phyloP scores from a whole-genome alignment of 2,113 vertebrate genomes.

The Morone chrysops region DNA sequence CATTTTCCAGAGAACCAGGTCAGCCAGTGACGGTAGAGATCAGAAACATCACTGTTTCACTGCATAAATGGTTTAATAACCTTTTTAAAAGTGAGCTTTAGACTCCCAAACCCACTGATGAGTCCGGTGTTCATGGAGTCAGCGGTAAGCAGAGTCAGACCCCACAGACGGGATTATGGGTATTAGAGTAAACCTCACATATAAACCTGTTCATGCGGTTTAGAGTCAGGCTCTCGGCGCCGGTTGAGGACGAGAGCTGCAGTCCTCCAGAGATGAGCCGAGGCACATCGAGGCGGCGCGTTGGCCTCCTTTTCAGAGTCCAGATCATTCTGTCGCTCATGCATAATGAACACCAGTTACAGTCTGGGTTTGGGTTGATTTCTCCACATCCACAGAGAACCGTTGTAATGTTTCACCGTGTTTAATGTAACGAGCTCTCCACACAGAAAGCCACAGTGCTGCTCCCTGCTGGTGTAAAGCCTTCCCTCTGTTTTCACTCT shows the following conservation, averaged over 20 bases:
- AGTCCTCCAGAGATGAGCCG: slow-evolving; percentile 48
- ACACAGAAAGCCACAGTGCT: neutral
- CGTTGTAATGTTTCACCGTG: too few relatives aligned
- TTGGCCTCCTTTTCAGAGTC: slow-evolving; percentile 60
- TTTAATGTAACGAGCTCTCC: neutral
- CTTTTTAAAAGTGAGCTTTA: neutral
- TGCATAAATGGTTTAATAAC: neutral
- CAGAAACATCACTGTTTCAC: neutral
- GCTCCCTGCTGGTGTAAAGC: neutral
- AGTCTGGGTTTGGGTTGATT: neutral
- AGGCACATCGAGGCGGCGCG: slow-evolving; percentile 16
- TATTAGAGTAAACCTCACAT: neutral
- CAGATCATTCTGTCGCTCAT: slow-evolving; percentile 59
- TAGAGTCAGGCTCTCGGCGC: neutral
- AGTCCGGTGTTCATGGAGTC: neutral
- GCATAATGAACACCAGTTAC: slow-evolving; percentile 44
- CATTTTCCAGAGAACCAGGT: neutral
- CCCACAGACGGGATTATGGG: neutral
- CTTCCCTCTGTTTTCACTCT: too few relatives aligned
- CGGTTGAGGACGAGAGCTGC: neutral
- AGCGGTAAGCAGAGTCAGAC: neutral
- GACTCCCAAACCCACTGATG: too few relatives aligned
- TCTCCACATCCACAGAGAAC: too few relatives aligned
- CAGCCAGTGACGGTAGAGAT: neutral
- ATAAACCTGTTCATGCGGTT: neutral